These are phyloP conservation scores for Chlorops oryzae DNA, from an alignment of 1,140 invertebrate species.

Conservation along the genomic window DNA sequence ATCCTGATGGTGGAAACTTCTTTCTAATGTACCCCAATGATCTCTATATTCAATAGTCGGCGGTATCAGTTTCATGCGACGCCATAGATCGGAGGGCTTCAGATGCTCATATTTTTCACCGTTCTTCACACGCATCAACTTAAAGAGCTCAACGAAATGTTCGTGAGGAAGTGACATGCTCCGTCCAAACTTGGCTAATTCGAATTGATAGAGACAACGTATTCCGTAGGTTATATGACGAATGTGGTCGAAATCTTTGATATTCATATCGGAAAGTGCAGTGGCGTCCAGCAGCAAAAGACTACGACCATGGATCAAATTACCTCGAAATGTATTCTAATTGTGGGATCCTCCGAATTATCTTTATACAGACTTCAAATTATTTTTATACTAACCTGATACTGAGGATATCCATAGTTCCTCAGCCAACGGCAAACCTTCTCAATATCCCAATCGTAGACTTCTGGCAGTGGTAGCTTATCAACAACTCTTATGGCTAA, in stretches of 20 bases:
- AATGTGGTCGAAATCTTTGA: slow-evolving; percentile 33
- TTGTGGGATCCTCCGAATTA: not conserved
- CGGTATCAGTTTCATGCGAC: slow-evolving; percentile 25
- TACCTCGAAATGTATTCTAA: slow-evolving; percentile 32
- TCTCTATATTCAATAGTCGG: slow-evolving; percentile 24
- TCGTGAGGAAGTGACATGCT: slow-evolving; percentile 24
- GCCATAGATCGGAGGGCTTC: slow-evolving; percentile 27
- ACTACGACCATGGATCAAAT: slow-evolving; percentile 29
- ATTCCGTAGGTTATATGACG: slow-evolving; percentile 30
- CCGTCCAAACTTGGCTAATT: slow-evolving; percentile 24
- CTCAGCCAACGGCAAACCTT: slow-evolving; percentile 27
- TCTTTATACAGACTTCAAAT: not conserved
- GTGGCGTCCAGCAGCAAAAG: slow-evolving; percentile 31
- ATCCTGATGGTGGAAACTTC: slow-evolving; percentile 23
- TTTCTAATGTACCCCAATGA: slow-evolving; percentile 31
- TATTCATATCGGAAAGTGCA: slow-evolving; percentile 32
- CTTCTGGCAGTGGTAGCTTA: slow-evolving; percentile 23
- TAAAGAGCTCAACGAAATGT: slow-evolving; percentile 29
- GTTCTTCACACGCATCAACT: slow-evolving; percentile 31
- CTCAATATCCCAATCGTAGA: slow-evolving; percentile 29
- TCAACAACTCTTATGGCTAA: slow-evolving; percentile 24
- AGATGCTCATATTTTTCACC: slow-evolving; percentile 26
- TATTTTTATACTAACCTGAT: slow-evolving; percentile 28
- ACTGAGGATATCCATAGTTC: slow-evolving; percentile 30
- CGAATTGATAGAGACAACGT: slow-evolving; percentile 31